phyloP scores from a whole-genome alignment of 2,113 vertebrate genomes.

The Psittacara wagleri region DNA sequence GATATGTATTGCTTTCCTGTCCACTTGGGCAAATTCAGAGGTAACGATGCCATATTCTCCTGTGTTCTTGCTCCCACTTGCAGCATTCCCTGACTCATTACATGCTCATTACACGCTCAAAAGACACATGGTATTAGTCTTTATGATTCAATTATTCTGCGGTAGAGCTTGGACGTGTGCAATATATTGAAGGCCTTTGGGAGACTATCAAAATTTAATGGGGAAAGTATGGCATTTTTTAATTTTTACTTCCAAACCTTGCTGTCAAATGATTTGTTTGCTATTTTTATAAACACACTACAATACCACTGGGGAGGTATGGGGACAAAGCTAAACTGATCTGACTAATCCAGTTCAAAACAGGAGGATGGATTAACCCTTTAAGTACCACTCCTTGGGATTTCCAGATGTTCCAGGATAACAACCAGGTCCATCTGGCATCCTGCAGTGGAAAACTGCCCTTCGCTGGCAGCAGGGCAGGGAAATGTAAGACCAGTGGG shows the following conservation, averaged over 20 bases:
- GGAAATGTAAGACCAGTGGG: background rate
- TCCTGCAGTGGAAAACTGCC: background rate
- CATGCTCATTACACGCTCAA: fast-evolving
- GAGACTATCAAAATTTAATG: conserved; percentile 64
- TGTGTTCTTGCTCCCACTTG: background rate
- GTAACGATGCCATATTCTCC: background rate
- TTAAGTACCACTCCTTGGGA: background rate
- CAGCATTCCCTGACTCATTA: background rate
- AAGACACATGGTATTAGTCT: conserved; percentile 39
- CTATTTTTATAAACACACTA: conserved; percentile 28
- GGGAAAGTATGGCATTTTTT: conserved; percentile 48
- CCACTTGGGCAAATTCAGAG: background rate
- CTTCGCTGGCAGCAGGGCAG: background rate
- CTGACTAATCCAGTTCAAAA: background rate
- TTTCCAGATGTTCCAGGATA: background rate
- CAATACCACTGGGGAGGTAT: background rate
- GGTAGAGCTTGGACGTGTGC: conserved; percentile 58
- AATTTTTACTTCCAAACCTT: conserved; percentile 31
- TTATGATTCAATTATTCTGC: conserved; percentile 52
- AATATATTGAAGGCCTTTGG: conserved; percentile 58
- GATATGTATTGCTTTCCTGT: background rate
- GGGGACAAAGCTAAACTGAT: background rate
- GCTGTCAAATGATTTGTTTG: conserved; percentile 62
- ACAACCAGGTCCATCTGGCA: background rate
- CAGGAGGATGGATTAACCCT: background rate